Base-by-base conservation (phyloP, 2,797 vertebrate species). In the Manis pentadactyla region DNA sequence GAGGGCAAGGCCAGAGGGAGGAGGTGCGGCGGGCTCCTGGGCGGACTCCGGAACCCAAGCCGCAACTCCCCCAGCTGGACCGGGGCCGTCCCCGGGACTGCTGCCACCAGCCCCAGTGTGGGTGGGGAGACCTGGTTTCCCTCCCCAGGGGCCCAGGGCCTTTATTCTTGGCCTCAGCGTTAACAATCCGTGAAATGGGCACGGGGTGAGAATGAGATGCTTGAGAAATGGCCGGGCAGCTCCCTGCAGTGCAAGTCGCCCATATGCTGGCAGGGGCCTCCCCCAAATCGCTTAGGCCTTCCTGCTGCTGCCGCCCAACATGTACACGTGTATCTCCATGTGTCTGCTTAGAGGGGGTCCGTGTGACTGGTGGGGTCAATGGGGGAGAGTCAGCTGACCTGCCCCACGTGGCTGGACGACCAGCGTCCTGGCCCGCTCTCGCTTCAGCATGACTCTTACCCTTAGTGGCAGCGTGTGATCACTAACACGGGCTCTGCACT, bases 341-440 rank as follows among this genome's bases (percentile, higher is more conserved):
- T 14, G 29, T 49, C 37, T 85, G 7, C 66, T 55, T 51, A 46
- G 51, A 4, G 2, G 27, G 53, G 9, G 9, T 6, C 82, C 25
- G 34, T 11, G 1, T 53, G 49, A 73, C n/a, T 21, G 57, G 11
- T 23, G 11, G 68, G 39, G 31, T 53, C 25, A 87, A n/a, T 29
- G 78, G 55, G 29, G 15, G n/a, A 11, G 71, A 73, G 29, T 81
- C 82, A 66, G 83, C 57, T 31, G 57, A 73, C 46, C n/a, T 91
- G 31, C n/a, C 66, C 68, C 37, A 42, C 42, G 18, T 1, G 23
- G 55, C 46, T 53, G 71, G 68, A 87, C 66, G 75, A 57, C 42
- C 71, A 34, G 53, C 46, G 63, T n/a, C 55, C 71, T 18, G n/a
- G 69, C 61, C 77, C 73, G 37, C 88, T 73, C 46, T 18, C 59